phyloP scores from a whole-genome alignment of 2,113 vertebrate genomes.

The Sylvietta virens region DNA sequence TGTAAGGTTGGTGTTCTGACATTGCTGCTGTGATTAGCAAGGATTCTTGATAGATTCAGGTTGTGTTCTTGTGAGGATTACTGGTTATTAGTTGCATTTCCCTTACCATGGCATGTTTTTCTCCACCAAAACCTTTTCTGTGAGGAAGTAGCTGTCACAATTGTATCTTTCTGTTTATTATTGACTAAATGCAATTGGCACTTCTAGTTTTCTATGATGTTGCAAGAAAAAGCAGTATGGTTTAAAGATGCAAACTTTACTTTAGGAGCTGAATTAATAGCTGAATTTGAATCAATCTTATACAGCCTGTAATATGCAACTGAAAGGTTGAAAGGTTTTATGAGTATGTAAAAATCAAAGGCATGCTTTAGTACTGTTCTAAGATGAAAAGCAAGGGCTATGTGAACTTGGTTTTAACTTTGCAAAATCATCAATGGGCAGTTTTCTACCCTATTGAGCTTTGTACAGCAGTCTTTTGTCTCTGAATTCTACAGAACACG shows the following conservation, averaged over 20 bases:
- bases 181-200: not conserved
- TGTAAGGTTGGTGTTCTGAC: not conserved
- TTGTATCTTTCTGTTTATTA: not conserved
- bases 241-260: not conserved
- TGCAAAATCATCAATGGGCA: not conserved
- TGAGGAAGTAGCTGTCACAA: not conserved
- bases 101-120: not conserved
- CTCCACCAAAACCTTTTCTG: not conserved
- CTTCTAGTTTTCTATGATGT: not conserved
- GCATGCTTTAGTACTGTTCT: not conserved
- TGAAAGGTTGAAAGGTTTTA: not conserved
- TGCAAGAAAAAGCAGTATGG: not conserved
- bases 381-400: not conserved
- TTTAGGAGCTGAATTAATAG: not conserved
- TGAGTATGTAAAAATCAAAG: not conserved
- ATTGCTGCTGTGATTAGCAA: not conserved
- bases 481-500: not conserved
- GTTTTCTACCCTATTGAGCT: not conserved
- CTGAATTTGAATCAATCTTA: not conserved
- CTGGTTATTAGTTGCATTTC: not conserved
- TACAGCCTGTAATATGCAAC: not conserved
- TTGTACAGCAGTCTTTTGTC: not conserved
- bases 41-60: not conserved
- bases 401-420: not conserved
- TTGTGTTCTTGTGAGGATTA: not conserved